Conservation (phyloP, 2,797 vertebrate species). For the Sparus aurata region DNA sequence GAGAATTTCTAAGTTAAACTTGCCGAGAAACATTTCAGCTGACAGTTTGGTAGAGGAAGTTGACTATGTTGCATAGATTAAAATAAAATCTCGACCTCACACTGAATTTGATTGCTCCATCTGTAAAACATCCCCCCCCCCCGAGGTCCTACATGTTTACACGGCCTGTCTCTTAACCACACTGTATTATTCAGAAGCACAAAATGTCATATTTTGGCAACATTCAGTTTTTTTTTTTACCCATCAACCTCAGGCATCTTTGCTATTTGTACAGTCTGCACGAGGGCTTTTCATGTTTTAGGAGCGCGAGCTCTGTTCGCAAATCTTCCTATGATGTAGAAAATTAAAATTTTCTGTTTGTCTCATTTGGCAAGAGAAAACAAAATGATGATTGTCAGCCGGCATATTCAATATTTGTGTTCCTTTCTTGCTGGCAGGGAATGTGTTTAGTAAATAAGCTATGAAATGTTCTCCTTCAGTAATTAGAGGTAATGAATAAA, state of each 20-base stretch:
- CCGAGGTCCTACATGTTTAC: neutral
- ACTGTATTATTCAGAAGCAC: neutral
- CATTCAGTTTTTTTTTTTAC: neutral
- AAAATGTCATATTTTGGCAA: neutral
- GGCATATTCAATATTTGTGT: neutral
- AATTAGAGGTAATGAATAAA: constrained; percentile 6
- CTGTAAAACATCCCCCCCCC: neutral
- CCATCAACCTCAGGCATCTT: neutral
- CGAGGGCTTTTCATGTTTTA: neutral
- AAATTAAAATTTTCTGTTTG: neutral
- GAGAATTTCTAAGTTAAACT: too few species aligned
- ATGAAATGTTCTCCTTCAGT: constrained; percentile 7
- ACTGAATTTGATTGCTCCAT: neutral
- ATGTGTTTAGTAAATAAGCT: neutral
- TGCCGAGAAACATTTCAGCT: too few species aligned
- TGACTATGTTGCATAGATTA: too few species aligned
- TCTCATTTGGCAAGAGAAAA: constrained; percentile 8
- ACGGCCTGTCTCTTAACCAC: neutral
- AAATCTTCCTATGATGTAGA: neutral
- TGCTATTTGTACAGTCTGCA: neutral
- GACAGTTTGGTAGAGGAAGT: too few species aligned
- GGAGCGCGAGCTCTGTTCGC: neutral
- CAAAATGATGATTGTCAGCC: neutral
- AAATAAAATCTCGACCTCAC: neutral
- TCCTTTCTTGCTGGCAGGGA: neutral